These are phyloP conservation scores for Gambusia affinis DNA, from an alignment of 2,113 vertebrate genomes.

Conservation along the genomic window DNA sequence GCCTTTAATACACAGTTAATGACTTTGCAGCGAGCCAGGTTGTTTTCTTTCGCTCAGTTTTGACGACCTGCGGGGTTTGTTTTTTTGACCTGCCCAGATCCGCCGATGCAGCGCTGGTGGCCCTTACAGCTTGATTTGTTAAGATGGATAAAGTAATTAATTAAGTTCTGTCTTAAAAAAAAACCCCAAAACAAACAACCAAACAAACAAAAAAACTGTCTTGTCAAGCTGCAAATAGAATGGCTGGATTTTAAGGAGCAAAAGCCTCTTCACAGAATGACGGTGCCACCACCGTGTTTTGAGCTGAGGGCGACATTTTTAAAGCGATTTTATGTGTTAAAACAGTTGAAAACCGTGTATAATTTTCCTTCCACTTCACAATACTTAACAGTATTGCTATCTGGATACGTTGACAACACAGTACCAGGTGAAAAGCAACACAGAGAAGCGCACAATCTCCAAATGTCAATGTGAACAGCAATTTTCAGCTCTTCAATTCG, in stretches of 20 bases:
- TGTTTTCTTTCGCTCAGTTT: conserved; percentile 30
- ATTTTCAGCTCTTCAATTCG: conserved; percentile 25
- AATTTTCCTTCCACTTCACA: too few species aligned
- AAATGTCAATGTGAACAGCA: background rate
- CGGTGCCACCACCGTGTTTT: background rate
- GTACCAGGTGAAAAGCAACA: background rate
- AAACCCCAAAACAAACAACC: too few species aligned
- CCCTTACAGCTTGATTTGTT: conserved; percentile 19
- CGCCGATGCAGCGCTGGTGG: conserved; percentile 55
- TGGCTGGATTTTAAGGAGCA: background rate
- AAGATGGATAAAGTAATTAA: background rate
- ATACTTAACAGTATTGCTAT: background rate
- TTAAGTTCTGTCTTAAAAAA: background rate
- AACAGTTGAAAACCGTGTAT: too few species aligned
- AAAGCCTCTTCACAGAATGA: background rate
- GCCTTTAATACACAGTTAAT: conserved; percentile 72
- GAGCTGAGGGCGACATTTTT: background rate
- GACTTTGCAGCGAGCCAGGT: conserved; percentile 64
- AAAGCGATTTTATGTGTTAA: background rate
- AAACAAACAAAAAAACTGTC: too few species aligned
- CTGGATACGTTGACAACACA: background rate
- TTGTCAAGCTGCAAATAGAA: background rate
- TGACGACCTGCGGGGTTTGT: conserved; percentile 48
- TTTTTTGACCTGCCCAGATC: conserved; percentile 51
- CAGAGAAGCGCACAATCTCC: background rate